Percentiles rank a stretch among this genome's conserved stretches.
Evolutionary conservation across 2,113 vertebrate species (phyloP).

Genomic region (Cinclus cinclus): DNA sequence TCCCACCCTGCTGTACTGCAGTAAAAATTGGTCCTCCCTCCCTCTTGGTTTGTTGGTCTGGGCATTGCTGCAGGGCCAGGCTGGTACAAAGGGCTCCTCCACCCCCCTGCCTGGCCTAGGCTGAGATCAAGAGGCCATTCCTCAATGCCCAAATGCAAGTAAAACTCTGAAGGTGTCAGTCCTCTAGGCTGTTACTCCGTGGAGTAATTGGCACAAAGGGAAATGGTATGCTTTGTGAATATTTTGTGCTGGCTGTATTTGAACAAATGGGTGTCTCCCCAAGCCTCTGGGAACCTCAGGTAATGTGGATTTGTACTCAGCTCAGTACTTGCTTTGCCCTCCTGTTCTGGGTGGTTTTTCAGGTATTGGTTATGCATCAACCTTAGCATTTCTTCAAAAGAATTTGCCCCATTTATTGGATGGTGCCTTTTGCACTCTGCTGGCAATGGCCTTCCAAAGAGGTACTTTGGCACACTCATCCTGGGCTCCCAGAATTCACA

Average conservation of each 20-base stretch:
- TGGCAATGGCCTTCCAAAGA: background rate
- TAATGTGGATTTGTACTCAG: background rate
- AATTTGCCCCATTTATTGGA: background rate
- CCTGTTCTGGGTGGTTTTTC: background rate
- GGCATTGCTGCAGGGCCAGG: background rate
- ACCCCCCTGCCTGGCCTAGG: background rate
- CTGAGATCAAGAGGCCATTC: background rate
- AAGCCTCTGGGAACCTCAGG: background rate
- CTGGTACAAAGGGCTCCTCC: background rate
- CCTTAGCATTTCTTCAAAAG: background rate
- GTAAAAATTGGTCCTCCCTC: background rate
- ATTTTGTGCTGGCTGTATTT: background rate
- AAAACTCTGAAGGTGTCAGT: background rate
- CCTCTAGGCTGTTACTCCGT: background rate
- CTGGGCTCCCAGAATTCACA: background rate
- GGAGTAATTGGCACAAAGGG: background rate
- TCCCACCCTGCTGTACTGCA: background rate
- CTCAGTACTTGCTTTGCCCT: background rate
- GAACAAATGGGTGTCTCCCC: background rate
- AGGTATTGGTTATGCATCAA: background rate
- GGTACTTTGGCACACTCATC: background rate
- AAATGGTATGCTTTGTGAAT: rapidly evolving
- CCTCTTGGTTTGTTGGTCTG: background rate
- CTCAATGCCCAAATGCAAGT: background rate
- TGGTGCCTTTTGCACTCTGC: background rate